Base-by-base conservation (phyloP, 2,113 vertebrate genomes). In the Pycnonotus jocosus region DNA sequence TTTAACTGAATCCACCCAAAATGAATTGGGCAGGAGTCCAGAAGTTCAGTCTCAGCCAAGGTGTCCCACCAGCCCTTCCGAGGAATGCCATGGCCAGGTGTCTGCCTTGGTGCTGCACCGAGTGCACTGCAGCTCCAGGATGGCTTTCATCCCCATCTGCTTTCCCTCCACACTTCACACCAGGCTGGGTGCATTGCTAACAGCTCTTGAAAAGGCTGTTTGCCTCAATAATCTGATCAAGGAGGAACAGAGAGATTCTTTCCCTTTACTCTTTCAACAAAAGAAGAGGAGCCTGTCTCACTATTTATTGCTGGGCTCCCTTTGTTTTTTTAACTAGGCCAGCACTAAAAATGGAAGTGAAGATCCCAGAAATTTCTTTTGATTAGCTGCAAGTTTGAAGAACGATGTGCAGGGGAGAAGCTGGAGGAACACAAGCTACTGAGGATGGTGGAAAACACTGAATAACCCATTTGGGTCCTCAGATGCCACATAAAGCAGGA, bases 1-100 rank as follows among this genome's bases (percentile, higher is more conserved):
- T 85, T 31, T 15, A n/a, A 54, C 24, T 19, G 61, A 48, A 19
- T 44, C 7, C 35, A 23, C 2, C 8, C 22, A 2, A 65, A 38
- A 18, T 5, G 24, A 62, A 15, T 8, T 53, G 56, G 80, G 31
- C 40, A 37, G 37, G 54, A 44, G 61, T 35, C 33, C 50, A 30
- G 65, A 7, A 31, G 17, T 15, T 54, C 7, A 38, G 53, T 35
- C 23, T 9, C 13, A 62, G 84, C 48, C 4, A 37, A 33, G 28
- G 10, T 21, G 61, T 87, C 69, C 35, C 15, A 30, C 7, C 69
- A 37, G 12, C 5, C 2, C 30, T 27, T 12, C 27, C 23, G 21
- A 0, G 2, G 25, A 40, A 24, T 6, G 11, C 65, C 2, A 0
- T 5, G 35, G 58, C 61, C 4, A 0, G 6, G 7, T 3, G 1